These are phyloP conservation scores for Salarias fasciatus DNA, from an alignment of 2,797 vertebrate genomes.

Conservation along the genomic window DNA sequence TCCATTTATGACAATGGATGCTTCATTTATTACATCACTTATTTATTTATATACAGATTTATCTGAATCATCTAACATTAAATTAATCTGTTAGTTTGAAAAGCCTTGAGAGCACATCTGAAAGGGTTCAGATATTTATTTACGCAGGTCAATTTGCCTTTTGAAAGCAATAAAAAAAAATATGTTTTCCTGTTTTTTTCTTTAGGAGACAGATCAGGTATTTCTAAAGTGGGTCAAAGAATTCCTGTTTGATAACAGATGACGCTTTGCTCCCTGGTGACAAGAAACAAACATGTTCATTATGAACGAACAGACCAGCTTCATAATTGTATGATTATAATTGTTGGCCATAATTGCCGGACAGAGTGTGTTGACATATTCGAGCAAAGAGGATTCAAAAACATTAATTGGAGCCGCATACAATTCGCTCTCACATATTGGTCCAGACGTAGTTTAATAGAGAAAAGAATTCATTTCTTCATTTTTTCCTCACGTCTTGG, in stretches of 20 bases:
- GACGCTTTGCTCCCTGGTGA: conserved; percentile 67
- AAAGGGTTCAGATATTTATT: conserved; percentile 29
- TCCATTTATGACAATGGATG: too few species aligned
- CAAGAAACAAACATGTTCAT: conserved; percentile 72
- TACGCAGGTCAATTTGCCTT: neutral
- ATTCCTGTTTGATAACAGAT: conserved; percentile 68
- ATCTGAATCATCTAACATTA: too few species aligned
- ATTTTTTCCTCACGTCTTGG: conserved; percentile 11
- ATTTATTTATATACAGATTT: too few species aligned
- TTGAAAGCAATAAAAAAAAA: neutral
- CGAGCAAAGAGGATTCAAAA: conserved; percentile 15
- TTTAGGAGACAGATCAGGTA: conserved; percentile 46
- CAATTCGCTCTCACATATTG: neutral
- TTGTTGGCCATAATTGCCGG: conserved; percentile 44
- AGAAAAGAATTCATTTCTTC: conserved; percentile 2
- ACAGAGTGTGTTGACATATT: conserved; percentile 27
- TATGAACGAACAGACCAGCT: conserved; percentile 52
- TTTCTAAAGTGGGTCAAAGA: conserved; percentile 74
- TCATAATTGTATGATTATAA: conserved; percentile 52
- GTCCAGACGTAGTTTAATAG: conserved; percentile 7
- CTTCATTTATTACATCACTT: too few species aligned
- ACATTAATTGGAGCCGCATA: conserved; percentile 2
- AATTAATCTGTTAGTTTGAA: too few species aligned
- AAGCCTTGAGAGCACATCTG: too few species aligned
- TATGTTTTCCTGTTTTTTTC: conserved; percentile 39